Evolutionary conservation across 1,140 invertebrate genomes (phyloP).

Genomic region (fruit fly (Drosophila melanogaster)): DNA sequence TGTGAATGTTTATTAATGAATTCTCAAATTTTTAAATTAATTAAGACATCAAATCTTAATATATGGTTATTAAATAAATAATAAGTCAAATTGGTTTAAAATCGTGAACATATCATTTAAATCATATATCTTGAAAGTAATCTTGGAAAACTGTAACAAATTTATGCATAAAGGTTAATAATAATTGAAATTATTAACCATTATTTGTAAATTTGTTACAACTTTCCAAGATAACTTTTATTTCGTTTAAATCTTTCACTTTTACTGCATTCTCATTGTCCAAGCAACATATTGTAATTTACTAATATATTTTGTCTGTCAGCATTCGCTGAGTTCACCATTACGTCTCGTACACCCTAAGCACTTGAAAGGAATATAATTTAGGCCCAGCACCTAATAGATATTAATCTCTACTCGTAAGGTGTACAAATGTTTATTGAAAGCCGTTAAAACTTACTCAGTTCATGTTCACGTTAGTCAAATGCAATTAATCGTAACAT

Average conservation of each 20-base stretch:
- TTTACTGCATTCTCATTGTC: neutral
- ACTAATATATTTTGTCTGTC: slow-evolving; percentile 1
- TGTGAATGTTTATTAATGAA: slow-evolving; percentile 20
- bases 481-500: slow-evolving; percentile 47
- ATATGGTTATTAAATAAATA: neutral
- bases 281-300: neutral
- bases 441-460: slow-evolving; percentile 53
- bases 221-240: neutral
- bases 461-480: slow-evolving; percentile 62
- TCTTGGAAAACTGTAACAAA: no score
- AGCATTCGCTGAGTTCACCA: slow-evolving; percentile 16
- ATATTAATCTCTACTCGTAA: slow-evolving; percentile 42
- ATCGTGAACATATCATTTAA: neutral
- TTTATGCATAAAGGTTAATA: no score
- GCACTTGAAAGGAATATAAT: slow-evolving; percentile 2
- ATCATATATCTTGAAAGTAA: neutral
- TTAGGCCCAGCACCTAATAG: slow-evolving; percentile 25
- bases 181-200: no score
- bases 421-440: slow-evolving; percentile 72
- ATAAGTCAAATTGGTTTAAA: neutral
- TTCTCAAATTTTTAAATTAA: no score
- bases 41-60: no score
- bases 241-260: neutral
- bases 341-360: slow-evolving; percentile 6
- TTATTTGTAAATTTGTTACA: no score